Conservation (phyloP, 2,888 invertebrate species). For the Amphipyra tragopoginis region DNA sequence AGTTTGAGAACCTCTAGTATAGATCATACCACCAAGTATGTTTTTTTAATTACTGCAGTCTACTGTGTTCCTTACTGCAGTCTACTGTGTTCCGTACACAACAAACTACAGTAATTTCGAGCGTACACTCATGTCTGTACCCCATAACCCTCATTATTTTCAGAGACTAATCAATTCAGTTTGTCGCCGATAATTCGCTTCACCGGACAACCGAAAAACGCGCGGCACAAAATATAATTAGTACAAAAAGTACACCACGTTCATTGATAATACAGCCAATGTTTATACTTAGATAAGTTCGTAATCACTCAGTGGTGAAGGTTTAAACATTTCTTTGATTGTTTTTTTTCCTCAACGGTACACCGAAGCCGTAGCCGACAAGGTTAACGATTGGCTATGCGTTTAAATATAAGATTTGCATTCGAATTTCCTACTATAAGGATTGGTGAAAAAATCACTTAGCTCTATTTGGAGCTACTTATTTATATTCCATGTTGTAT, state of each 20-base stretch:
- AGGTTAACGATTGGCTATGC: slow-evolving; percentile 73
- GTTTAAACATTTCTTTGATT: slow-evolving; percentile 70
- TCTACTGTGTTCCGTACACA: too few relatives aligned
- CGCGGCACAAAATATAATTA: slow-evolving; percentile 2
- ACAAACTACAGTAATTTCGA: too few relatives aligned
- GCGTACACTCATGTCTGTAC: too few relatives aligned
- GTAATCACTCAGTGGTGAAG: slow-evolving; percentile 71
- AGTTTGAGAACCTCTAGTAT: too few relatives aligned
- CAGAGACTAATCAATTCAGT: too few relatives aligned
- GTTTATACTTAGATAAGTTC: slow-evolving; percentile 50
- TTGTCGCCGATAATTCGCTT: neutral
- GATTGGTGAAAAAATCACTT: neutral
- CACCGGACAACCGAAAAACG: neutral
- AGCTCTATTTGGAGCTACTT: too few relatives aligned
- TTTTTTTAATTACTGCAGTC: too few relatives aligned
- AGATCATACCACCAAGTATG: too few relatives aligned
- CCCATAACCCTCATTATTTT: too few relatives aligned
- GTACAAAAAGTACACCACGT: slow-evolving; percentile 16
- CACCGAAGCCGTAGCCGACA: slow-evolving; percentile 65
- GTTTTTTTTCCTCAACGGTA: slow-evolving; percentile 58
- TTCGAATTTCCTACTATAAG: slow-evolving; percentile 39
- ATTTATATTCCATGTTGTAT: too few relatives aligned
- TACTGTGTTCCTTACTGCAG: too few relatives aligned
- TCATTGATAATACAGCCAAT: slow-evolving; percentile 35
- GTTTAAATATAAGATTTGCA: slow-evolving; percentile 56